Percentiles rank a stretch among this genome's conserved stretches.
Conservation (phyloP, 2,888 invertebrate species). For the Caenorhabditis virilis region DNA sequence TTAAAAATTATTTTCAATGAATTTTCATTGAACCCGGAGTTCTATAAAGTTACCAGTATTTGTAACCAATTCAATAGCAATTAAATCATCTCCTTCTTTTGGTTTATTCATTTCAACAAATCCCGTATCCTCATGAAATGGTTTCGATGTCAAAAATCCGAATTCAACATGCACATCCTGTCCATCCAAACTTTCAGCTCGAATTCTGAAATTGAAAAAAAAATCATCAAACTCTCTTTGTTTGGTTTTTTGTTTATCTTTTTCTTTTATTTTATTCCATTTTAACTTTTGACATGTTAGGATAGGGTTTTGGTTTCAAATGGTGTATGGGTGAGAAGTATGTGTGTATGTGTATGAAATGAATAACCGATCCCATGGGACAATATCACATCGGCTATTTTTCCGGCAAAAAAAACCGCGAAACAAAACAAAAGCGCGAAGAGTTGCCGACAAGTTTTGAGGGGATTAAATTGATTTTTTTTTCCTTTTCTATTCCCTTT, state of each 20-base stretch:
- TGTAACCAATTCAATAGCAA: conserved; percentile 61
- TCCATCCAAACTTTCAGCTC: conserved; percentile 51
- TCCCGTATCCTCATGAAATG: conserved; percentile 62
- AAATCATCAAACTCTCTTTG: not conserved
- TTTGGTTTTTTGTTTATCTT: not conserved
- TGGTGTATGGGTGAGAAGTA: not conserved
- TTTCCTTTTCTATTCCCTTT: too few relatives aligned
- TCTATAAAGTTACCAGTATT: conserved; percentile 51
- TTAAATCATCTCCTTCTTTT: conserved; percentile 50
- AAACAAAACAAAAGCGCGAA: not conserved
- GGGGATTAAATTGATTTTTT: not conserved
- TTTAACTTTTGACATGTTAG: too few relatives aligned
- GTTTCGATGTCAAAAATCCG: conserved; percentile 63
- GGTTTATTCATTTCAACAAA: conserved; percentile 59
- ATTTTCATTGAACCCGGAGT: conserved; percentile 5
- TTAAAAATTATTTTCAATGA: too few relatives aligned
- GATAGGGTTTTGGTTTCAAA: too few relatives aligned
- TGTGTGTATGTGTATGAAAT: not conserved
- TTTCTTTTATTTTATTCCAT: not conserved
- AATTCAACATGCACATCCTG: conserved; percentile 54
- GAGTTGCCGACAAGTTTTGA: conserved; percentile 3
- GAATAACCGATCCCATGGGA: conserved; percentile 11
- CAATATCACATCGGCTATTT: too few relatives aligned
- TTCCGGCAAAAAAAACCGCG: not conserved
- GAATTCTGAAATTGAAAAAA: conserved; percentile 18